Base-by-base conservation (phyloP, 1,140 invertebrate genomes). In the Drosophila auraria region DNA sequence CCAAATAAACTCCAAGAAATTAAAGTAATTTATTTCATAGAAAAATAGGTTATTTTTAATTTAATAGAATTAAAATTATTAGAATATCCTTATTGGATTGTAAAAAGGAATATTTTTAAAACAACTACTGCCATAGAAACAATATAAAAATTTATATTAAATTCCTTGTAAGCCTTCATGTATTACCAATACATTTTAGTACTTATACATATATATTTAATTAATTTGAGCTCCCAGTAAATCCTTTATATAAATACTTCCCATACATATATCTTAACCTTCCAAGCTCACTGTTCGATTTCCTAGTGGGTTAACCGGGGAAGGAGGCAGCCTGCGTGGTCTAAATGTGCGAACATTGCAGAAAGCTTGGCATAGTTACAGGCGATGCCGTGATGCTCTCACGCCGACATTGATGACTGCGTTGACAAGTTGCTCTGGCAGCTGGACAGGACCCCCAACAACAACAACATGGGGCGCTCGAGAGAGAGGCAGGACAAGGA, bases 371-470 rank as follows among this genome's bases (percentile, higher is more conserved):
- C 75, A 90, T 86, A 76, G 70, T 87, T 89, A 81, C 78, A 76
- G 86, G 86, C 82, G 74, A 38, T 61, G 66, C 70, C 58, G 56
- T 81, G 78, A 72, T 72, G 78, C 82, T 77, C 75, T 78, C 87
- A 83, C 75, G 86, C 73, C 75, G 82, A 86, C 86, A 89, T 89
- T 89, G 86, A 89, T 90, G 86, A 89, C 86, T 89, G 75, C 86
- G 75, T 90, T 89, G 86, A 89, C 86, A 89, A 89, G 86, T 89
- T 82, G 74, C 74, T 51, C 45, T 44, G 71, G 57, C 68, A 60
- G 68, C 78, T 60, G 78, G 63, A 65, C 50, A 36, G 47, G 42
- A 54, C 56, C 42, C 42, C 38, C 14, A 36, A 38, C 40, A 53
- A 53, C 60, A 58, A 53, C 72, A 57, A 23, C 50, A 56, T 20